A percentile compares a stretch with the other conserved stretches of the same genome.
Conservation (phyloP, 2,113 vertebrate species). For the Otolemur garnettii region DNA sequence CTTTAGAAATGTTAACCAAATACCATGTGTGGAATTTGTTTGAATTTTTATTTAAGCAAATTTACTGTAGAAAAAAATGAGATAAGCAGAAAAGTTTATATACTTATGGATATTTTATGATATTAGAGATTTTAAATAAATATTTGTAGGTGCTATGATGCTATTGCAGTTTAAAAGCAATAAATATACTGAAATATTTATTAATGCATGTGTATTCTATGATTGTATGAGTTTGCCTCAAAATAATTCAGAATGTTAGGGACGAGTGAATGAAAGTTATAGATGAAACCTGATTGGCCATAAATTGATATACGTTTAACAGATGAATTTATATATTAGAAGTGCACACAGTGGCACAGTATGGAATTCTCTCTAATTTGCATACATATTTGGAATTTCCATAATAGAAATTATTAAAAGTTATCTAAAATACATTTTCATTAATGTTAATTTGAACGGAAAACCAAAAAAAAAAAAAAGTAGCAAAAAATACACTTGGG, state of each 20-base stretch:
- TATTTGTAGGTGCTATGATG: background rate
- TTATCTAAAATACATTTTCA: constrained; percentile 25
- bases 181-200: background rate
- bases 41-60: background rate
- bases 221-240: background rate
- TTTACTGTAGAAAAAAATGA: background rate
- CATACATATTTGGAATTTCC: constrained; percentile 13
- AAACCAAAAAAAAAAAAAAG: constrained; percentile 37
- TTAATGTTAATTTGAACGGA: background rate
- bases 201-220: background rate
- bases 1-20: background rate
- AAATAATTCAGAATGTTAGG: constrained; percentile 2
- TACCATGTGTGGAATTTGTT: fast-evolving
- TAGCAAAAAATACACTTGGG: background rate
- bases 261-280: background rate
- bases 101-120: background rate
- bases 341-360: background rate
- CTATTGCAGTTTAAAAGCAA: background rate
- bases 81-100: background rate
- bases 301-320: background rate
- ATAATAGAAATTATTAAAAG: background rate
- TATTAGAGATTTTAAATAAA: background rate
- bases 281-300: background rate
- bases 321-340: background rate
- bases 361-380: background rate